These are phyloP conservation scores for Tetragonula carbonaria DNA, from an alignment of 2,888 invertebrate genomes.

Conservation along the genomic window DNA sequence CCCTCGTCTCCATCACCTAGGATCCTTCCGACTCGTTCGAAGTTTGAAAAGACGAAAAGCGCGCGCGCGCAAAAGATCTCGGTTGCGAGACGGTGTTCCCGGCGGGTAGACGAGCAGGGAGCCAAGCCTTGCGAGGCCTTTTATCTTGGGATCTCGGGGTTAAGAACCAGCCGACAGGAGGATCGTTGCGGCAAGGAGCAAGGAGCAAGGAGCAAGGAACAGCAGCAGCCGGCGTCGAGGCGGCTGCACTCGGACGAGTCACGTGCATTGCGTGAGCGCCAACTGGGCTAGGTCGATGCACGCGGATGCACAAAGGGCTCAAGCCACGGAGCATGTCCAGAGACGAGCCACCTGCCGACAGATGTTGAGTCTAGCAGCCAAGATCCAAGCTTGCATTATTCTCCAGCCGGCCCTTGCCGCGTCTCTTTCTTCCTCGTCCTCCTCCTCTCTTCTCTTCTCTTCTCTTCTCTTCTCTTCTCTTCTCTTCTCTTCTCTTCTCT, in stretches of 20 bases:
- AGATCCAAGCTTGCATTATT: conserved; percentile 68
- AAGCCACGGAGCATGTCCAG: conserved; percentile 69
- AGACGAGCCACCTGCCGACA: conserved; percentile 81
- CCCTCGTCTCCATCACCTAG: no score
- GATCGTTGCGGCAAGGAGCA: conserved; percentile 53
- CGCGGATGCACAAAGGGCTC: conserved; percentile 74
- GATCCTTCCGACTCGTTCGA: neutral
- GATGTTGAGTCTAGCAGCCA: conserved; percentile 77
- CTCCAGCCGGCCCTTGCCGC: conserved; percentile 49
- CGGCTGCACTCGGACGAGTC: conserved; percentile 67
- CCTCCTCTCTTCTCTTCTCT: neutral
- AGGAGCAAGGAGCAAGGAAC: neutral
- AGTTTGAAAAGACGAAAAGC: neutral
- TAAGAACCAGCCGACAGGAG: conserved; percentile 64
- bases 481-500: neutral
- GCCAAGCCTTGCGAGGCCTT: conserved; percentile 25
- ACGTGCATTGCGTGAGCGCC: conserved; percentile 71
- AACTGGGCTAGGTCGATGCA: conserved; percentile 72
- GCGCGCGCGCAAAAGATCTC: neutral
- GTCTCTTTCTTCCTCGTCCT: neutral
- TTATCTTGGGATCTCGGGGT: conserved; percentile 62
- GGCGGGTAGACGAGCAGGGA: neutral
- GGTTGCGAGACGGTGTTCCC: conserved; percentile 8
- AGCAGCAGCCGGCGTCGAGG: conserved; percentile 47
- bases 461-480: neutral